These are phyloP conservation scores for Ametastegia equiseti DNA, from an alignment of 2,888 invertebrate genomes.

Conservation along the genomic window DNA sequence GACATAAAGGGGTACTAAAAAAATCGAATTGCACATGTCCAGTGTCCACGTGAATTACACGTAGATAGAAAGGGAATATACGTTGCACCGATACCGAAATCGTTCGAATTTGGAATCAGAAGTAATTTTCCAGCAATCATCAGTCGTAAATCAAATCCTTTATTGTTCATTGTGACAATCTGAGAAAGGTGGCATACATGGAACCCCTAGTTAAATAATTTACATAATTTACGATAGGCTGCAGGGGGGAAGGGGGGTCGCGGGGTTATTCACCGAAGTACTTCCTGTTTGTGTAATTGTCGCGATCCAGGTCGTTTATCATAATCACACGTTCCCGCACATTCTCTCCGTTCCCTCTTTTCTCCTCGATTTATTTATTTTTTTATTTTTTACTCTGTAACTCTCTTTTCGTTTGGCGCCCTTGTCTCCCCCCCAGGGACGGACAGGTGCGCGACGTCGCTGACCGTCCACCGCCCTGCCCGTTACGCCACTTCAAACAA, in stretches of 20 bases:
- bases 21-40: too few species aligned
- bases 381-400: too few species aligned
- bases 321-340: slow-evolving; percentile 27
- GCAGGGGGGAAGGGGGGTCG: background rate
- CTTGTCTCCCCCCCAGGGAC: background rate
- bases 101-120: background rate
- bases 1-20: too few species aligned
- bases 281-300: slow-evolving; percentile 42
- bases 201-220: slow-evolving; percentile 38
- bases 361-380: too few species aligned
- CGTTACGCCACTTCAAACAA: slow-evolving; percentile 16
- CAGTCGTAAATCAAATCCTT: slow-evolving; percentile 22
- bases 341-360: background rate
- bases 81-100: background rate
- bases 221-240: background rate
- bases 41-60: too few species aligned
- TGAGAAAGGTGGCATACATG: slow-evolving; percentile 33
- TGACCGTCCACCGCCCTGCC: background rate
- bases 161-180: slow-evolving; percentile 31
- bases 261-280: background rate
- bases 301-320: slow-evolving; percentile 42
- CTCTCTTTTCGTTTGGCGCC: background rate
- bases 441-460: slow-evolving; percentile 32
- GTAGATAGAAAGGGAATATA: background rate
- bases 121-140: slow-evolving; percentile 10